Conservation (phyloP, 2,888 invertebrate genomes). For the Andrena praecox region DNA sequence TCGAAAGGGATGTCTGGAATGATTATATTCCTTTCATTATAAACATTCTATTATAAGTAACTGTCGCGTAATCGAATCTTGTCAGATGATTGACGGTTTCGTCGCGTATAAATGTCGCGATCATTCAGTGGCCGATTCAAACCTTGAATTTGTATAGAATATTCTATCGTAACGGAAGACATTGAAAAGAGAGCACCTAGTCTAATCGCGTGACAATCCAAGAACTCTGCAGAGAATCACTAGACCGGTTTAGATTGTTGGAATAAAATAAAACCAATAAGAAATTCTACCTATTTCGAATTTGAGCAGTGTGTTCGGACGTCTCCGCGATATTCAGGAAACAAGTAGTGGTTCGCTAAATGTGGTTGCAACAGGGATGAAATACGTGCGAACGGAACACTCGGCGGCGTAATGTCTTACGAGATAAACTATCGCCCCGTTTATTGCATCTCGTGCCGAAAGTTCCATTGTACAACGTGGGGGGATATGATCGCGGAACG, state of each 20-base stretch:
- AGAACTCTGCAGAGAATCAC: too few species aligned
- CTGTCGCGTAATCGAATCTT: background rate
- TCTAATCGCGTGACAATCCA: background rate
- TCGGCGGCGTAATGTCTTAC: constrained; percentile 14
- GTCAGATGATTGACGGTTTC: background rate
- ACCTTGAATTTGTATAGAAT: constrained; percentile 20
- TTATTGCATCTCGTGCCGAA: constrained; percentile 27
- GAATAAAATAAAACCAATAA: constrained; percentile 7
- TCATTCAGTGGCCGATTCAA: constrained; percentile 26
- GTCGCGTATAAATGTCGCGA: background rate
- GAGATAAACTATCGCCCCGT: constrained; percentile 27
- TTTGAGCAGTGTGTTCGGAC: background rate
- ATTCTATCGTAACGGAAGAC: constrained; percentile 7
- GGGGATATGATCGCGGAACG: constrained; percentile 19
- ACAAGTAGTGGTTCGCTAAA: background rate
- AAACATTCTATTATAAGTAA: background rate
- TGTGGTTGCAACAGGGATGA: constrained; percentile 18
- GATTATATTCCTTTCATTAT: constrained; percentile 6
- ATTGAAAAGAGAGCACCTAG: background rate
- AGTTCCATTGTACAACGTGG: constrained; percentile 2
- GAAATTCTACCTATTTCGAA: background rate
- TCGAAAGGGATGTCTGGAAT: constrained; percentile 10
- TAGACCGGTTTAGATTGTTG: background rate
- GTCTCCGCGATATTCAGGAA: background rate
- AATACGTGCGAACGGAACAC: constrained; percentile 35